Percentiles rank a stretch among this genome's conserved stretches.
These are phyloP conservation scores for Hippocampus kuda DNA, from an alignment of 2,797 vertebrate genomes.

Conservation along the genomic window DNA sequence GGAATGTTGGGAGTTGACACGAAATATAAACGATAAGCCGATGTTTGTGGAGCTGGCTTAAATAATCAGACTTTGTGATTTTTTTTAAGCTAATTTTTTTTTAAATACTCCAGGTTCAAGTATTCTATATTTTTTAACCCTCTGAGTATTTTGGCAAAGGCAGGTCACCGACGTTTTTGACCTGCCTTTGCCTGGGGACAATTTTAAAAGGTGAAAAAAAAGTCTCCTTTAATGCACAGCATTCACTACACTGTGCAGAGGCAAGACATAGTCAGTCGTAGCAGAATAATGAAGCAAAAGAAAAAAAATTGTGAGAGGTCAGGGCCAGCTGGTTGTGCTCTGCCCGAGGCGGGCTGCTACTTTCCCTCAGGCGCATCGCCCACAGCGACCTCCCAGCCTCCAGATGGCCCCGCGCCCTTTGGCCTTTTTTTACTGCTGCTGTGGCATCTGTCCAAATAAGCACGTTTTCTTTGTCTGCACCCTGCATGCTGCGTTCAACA, in stretches of 20 bases:
- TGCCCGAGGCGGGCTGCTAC: conserved; percentile 49
- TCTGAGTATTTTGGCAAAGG: too few species aligned
- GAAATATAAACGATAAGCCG: too few species aligned
- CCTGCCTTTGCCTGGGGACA: too few species aligned
- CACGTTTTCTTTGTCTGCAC: conserved; percentile 63
- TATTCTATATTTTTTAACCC: background rate
- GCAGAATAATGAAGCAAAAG: conserved; percentile 1
- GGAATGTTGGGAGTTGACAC: too few species aligned
- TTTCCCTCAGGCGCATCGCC: conserved; percentile 53
- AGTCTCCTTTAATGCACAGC: conserved; percentile 3
- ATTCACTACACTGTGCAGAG: background rate
- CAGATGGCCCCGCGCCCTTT: conserved; percentile 68
- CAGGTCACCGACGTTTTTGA: too few species aligned
- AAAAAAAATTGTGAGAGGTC: conserved; percentile 46
- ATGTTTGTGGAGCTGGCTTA: too few species aligned
- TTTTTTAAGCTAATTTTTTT: too few species aligned
- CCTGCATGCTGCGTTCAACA: conserved; percentile 33
- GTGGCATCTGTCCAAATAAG: conserved; percentile 69
- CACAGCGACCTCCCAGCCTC: conserved; percentile 54
- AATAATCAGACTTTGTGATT: too few species aligned
- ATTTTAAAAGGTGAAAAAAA: too few species aligned
- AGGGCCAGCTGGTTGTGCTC: conserved; percentile 61
- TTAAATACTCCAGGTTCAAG: too few species aligned
- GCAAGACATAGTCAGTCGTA: background rate
- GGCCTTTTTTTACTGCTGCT: conserved; percentile 56